A percentile compares a stretch with the other conserved stretches of the same genome.
These are phyloP conservation scores for Thymelicus acteon DNA, from an alignment of 2,888 invertebrate species.

Conservation along the genomic window DNA sequence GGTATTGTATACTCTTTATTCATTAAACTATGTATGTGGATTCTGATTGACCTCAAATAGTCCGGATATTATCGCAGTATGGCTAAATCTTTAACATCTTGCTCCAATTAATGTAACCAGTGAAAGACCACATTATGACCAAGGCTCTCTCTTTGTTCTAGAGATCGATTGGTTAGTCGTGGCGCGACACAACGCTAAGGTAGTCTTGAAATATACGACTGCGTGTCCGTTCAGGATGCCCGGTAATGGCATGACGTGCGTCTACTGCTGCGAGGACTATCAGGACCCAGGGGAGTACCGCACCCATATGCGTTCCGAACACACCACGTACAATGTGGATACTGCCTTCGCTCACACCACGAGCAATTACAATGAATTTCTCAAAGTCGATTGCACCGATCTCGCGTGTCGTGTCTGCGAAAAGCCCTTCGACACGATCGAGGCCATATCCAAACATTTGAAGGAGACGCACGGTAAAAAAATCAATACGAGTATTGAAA, in stretches of 20 bases:
- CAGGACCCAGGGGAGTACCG: conserved; percentile 58
- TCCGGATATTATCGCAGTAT: not conserved
- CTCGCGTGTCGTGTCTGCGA: conserved; percentile 60
- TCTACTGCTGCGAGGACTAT: conserved; percentile 63
- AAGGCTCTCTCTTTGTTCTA: conserved; percentile 70
- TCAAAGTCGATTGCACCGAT: conserved; percentile 64
- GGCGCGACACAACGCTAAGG: conserved; percentile 68
- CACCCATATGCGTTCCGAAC: conserved; percentile 60
- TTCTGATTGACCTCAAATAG: not conserved
- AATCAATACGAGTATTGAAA: conserved; percentile 53
- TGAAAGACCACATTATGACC: conserved; percentile 47
- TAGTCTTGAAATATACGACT: conserved; percentile 65
- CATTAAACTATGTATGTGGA: not conserved
- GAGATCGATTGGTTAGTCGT: conserved; percentile 63
- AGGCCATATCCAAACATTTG: conserved; percentile 55
- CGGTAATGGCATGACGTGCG: conserved; percentile 62
- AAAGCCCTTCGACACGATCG: conserved; percentile 48
- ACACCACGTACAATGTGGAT: conserved; percentile 54
- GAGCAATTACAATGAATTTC: conserved; percentile 48
- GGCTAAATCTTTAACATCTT: not conserved
- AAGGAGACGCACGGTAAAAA: conserved; percentile 50
- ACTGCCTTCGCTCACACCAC: conserved; percentile 56
- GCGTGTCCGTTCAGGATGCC: conserved; percentile 71
- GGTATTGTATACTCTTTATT: not conserved
- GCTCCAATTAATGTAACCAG: conserved; percentile 20